These are phyloP conservation scores for Lingula anatina DNA, from an alignment of 2,888 invertebrate species.

Conservation along the genomic window DNA sequence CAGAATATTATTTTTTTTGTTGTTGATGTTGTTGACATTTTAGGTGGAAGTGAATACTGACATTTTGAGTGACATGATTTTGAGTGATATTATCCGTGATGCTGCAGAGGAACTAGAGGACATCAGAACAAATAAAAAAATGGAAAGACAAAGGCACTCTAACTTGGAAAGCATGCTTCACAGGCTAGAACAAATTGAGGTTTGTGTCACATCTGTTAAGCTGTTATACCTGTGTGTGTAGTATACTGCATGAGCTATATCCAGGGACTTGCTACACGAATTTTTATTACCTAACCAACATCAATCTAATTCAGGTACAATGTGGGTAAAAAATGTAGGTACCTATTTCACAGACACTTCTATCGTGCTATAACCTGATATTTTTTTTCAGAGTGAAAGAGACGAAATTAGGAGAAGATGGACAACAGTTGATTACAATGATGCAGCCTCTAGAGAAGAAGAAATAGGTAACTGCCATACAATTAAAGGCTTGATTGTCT, in stretches of 20 bases:
- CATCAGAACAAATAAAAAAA: too few relatives aligned
- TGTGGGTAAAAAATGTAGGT: background rate
- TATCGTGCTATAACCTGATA: too few relatives aligned
- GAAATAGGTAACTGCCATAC: too few relatives aligned
- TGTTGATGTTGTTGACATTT: too few relatives aligned
- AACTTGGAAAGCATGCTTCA: slow-evolving; percentile 33
- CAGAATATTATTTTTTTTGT: too few relatives aligned
- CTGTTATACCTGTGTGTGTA: too few relatives aligned
- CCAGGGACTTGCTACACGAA: background rate
- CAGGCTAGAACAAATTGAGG: slow-evolving; percentile 41
- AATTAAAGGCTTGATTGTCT: too few relatives aligned
- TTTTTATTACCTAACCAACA: background rate
- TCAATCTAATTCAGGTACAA: background rate
- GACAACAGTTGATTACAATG: slow-evolving; percentile 26
- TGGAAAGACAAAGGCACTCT: slow-evolving; percentile 28
- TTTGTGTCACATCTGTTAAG: slow-evolving; percentile 5
- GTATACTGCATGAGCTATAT: too few relatives aligned
- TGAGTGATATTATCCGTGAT: slow-evolving; percentile 32
- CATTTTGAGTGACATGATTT: slow-evolving; percentile 25
- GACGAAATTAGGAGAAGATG: slow-evolving; percentile 34
- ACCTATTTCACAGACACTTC: too few relatives aligned
- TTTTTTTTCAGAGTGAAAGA: slow-evolving; percentile 26
- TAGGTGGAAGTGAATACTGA: slow-evolving; percentile 26
- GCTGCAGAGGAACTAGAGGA: slow-evolving; percentile 24
- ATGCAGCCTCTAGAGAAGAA: background rate